Percentiles rank a stretch among this genome's conserved stretches.
These are phyloP conservation scores for Epistrophe eligans DNA, from an alignment of 2,888 invertebrate genomes.

Conservation along the genomic window DNA sequence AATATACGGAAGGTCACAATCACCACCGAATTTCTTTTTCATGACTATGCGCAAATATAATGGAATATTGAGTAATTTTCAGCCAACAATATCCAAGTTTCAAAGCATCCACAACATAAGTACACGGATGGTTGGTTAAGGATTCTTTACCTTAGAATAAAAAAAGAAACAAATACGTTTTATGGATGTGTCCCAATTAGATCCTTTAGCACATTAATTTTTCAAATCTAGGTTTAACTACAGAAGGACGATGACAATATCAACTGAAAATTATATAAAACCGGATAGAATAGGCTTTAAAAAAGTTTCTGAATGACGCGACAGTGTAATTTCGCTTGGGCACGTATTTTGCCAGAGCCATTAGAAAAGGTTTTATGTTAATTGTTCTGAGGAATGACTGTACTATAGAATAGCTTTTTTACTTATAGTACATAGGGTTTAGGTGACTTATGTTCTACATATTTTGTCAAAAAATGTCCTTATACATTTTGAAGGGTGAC, in stretches of 20 bases:
- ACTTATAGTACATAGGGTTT: background rate
- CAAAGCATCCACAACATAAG: background rate
- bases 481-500: background rate
- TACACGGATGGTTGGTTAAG: background rate
- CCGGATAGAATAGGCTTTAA: background rate
- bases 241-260: background rate
- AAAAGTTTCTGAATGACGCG: background rate
- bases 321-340: background rate
- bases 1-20: background rate
- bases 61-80: slow-evolving; percentile 6
- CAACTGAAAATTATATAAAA: background rate
- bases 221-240: slow-evolving; percentile 6
- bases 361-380: slow-evolving; percentile 17
- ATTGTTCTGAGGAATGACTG: background rate
- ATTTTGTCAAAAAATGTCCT: background rate
- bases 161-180: slow-evolving; percentile 1
- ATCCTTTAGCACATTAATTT: slow-evolving; percentile 9
- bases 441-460: background rate
- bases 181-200: background rate
- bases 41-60: slow-evolving; percentile 1
- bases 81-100: background rate
- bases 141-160: background rate
- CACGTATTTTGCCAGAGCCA: background rate
- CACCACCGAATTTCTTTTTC: background rate
- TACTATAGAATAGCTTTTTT: slow-evolving; percentile 5